Evolutionary conservation across 2,113 vertebrate species (phyloP).

Genomic region (Macrotus californicus): DNA sequence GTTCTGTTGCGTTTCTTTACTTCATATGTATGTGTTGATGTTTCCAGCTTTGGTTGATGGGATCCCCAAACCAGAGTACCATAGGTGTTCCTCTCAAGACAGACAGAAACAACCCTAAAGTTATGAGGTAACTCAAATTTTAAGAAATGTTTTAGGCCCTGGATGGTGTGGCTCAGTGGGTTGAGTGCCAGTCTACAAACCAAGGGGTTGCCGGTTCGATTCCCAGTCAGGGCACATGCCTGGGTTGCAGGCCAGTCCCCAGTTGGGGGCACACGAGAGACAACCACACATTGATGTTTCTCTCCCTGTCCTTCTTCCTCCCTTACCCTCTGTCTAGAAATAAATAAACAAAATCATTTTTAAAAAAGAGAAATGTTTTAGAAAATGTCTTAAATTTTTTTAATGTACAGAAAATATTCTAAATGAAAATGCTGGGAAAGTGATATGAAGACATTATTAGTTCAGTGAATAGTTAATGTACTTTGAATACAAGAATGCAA

Average conservation of each 20-base stretch:
- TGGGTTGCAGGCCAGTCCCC: too few species aligned
- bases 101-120: neutral
- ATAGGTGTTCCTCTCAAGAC: neutral
- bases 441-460: neutral
- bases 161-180: too few species aligned
- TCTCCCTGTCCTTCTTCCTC: too few species aligned
- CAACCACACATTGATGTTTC: too few species aligned
- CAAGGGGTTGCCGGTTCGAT: too few species aligned
- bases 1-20: neutral
- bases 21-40: neutral
- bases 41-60: neutral
- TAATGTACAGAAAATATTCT: neutral
- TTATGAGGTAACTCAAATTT: neutral
- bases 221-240: too few species aligned
- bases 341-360: too few species aligned
- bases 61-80: neutral
- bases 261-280: rapidly evolving
- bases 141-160: neutral
- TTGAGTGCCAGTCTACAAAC: too few species aligned
- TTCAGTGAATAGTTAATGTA: neutral
- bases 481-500: neutral
- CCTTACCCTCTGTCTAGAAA: too few species aligned
- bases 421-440: neutral
- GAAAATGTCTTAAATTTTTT: neutral
- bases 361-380: neutral